Base-by-base conservation (phyloP, 2,888 invertebrate species). In the Apamea monoglypha region DNA sequence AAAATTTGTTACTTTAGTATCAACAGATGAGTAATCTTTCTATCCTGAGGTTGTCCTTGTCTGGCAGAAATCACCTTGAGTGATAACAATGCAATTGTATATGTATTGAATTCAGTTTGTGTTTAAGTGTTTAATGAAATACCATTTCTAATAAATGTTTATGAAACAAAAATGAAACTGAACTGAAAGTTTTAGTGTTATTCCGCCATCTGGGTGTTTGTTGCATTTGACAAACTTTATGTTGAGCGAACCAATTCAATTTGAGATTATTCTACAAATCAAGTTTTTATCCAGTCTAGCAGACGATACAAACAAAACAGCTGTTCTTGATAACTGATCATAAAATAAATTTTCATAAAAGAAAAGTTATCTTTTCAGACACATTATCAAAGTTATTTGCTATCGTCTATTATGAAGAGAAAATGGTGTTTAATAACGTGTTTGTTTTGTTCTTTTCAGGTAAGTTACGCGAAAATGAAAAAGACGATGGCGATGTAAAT, bases 371-470 rank as follows among this genome's bases (percentile, higher is more conserved):
- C 3, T 61, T 29, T 77, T 47, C 50, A 36, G 36, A 18, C 36
- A 25, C 25, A 44, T 68, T 78, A 32, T 6, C 16, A 18, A 71
- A 83, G 36, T 66, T 78, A 50, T 78, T 32, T 44, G 63, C 4
- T 29, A 21, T 4, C n/a, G 25, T 44, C 25, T 44, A 5, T 12
- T 71, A 61, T 32, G 6, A 18, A 36, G 50, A 6, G 71, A 74
- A 56, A 78, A 67, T 56, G 36, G 56, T 61, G 12, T 72, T 53
- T 76, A 70, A 40, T 82, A 72, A 76, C 14, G 7, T 74, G 32
- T 47, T 75, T 71, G 4, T 53, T 69, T 75, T 67, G 1, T 75
- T 85, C 2, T 74, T 87, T 87, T 74, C 87, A 87, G 87, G 87
- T 87, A 87, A 87, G 87, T 85, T n/a, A 47, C 8, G n/a, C 16